Percentiles rank a stretch among this genome's conserved stretches.
These are phyloP conservation scores for Cantharis rustica DNA, from an alignment of 2,888 invertebrate species.

Conservation along the genomic window DNA sequence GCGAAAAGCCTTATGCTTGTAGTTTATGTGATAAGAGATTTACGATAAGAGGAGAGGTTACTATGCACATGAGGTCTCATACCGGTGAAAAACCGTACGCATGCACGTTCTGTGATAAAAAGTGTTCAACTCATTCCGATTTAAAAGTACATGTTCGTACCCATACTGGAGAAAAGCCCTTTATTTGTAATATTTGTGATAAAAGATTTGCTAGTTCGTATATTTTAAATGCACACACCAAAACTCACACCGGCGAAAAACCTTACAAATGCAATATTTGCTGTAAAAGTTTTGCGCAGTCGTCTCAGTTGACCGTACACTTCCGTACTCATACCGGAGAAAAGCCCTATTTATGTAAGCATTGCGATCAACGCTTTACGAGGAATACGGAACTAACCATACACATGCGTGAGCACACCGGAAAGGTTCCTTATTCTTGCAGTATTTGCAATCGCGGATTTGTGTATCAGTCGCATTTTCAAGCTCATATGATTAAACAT, in stretches of 20 bases:
- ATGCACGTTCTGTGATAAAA: conserved; percentile 61
- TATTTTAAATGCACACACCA: conserved; percentile 63
- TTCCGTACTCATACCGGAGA: conserved; percentile 61
- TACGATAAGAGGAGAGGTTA: conserved; percentile 43
- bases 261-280: conserved; percentile 64
- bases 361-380: conserved; percentile 50
- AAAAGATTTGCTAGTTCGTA: conserved; percentile 65
- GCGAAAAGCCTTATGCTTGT: conserved; percentile 53
- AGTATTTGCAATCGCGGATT: conserved; percentile 51
- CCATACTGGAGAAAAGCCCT: conserved; percentile 42
- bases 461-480: conserved; percentile 49
- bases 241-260: conserved; percentile 67
- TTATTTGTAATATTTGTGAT: conserved; percentile 48
- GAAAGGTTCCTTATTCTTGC: conserved; percentile 53
- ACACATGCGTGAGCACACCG: conserved; percentile 53
- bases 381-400: conserved; percentile 53
- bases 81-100: conserved; percentile 60
- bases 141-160: conserved; percentile 44
- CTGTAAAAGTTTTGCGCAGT: conserved; percentile 65
- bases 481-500: conserved; percentile 51
- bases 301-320: conserved; percentile 63
- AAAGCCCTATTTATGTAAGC: conserved; percentile 43
- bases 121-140: conserved; percentile 58
- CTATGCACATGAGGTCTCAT: conserved; percentile 57
- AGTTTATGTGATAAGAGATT: conserved; percentile 51